phyloP scores from a whole-genome alignment of 2,888 invertebrate genomes.

The Lasioglossum marginatum region DNA sequence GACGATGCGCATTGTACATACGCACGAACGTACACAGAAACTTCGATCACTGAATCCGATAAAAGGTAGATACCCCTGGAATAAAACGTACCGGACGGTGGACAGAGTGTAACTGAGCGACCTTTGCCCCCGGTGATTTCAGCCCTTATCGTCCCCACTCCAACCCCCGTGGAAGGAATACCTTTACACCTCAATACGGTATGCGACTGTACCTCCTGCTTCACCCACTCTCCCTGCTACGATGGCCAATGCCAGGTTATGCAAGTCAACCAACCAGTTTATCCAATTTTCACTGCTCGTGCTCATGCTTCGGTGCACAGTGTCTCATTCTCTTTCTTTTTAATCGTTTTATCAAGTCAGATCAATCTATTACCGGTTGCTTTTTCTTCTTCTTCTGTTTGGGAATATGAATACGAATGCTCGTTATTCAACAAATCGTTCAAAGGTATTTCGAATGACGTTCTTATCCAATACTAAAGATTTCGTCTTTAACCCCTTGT shows the following conservation, averaged over 20 bases:
- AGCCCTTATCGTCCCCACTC: constrained; percentile 80
- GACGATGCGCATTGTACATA: neutral
- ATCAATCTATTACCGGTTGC: neutral
- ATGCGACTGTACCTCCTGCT: constrained; percentile 37
- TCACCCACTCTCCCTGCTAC: constrained; percentile 24
- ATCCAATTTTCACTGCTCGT: neutral
- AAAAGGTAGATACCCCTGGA: constrained; percentile 35
- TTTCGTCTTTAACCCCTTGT: no score
- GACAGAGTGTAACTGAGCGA: constrained; percentile 81
- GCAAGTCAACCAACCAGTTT: constrained; percentile 23
- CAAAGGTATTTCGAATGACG: no score
- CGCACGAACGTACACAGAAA: constrained; percentile 6
- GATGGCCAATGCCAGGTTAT: constrained; percentile 35
- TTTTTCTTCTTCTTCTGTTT: neutral
- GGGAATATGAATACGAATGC: neutral
- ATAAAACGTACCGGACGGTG: constrained; percentile 70
- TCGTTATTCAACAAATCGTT: neutral
- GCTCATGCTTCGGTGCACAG: neutral
- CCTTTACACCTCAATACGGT: constrained; percentile 66
- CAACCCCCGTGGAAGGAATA: constrained; percentile 63
- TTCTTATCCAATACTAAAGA: no score
- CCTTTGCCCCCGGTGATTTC: constrained; percentile 81
- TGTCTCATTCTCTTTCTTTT: neutral
- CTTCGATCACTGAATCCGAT: constrained; percentile 24
- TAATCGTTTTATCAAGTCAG: neutral